Conservation (phyloP, 1,140 invertebrate genomes). For the Papilio polyxenes region DNA sequence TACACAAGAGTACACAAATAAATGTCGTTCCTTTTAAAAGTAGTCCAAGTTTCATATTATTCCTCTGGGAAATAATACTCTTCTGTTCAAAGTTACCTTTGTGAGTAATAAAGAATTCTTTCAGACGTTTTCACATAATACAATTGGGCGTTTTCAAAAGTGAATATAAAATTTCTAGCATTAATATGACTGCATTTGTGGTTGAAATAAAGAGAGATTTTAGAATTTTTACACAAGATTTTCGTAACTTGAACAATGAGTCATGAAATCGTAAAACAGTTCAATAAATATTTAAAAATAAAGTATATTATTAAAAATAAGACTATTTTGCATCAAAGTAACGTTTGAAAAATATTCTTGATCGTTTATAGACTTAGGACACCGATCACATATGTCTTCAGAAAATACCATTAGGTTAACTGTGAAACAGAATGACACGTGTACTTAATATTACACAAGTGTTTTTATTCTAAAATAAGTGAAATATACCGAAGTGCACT, state of each 20-base stretch:
- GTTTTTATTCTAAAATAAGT: not conserved
- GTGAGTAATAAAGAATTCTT: constrained; percentile 8
- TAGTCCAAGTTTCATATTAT: constrained; percentile 1
- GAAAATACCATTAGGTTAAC: not conserved
- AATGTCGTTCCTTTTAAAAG: not conserved
- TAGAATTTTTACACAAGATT: too few relatives aligned
- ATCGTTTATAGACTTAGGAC: too few relatives aligned
- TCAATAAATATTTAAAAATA: too few relatives aligned
- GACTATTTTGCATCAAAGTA: too few relatives aligned
- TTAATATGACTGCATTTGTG: not conserved
- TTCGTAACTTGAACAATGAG: too few relatives aligned
- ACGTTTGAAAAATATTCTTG: too few relatives aligned
- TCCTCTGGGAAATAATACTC: not conserved
- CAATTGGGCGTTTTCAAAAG: not conserved
- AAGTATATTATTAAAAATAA: too few relatives aligned
- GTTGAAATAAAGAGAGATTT: not conserved
- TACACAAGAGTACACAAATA: too few relatives aligned
- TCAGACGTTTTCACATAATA: constrained; percentile 11
- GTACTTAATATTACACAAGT: not conserved
- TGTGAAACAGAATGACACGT: not conserved
- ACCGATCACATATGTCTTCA: too few relatives aligned
- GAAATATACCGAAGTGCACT: not conserved
- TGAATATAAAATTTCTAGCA: not conserved
- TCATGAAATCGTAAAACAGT: too few relatives aligned
- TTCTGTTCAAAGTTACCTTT: constrained; percentile 1